These are phyloP conservation scores for Eurosta solidaginis DNA, from an alignment of 1,140 invertebrate species.

Conservation along the genomic window DNA sequence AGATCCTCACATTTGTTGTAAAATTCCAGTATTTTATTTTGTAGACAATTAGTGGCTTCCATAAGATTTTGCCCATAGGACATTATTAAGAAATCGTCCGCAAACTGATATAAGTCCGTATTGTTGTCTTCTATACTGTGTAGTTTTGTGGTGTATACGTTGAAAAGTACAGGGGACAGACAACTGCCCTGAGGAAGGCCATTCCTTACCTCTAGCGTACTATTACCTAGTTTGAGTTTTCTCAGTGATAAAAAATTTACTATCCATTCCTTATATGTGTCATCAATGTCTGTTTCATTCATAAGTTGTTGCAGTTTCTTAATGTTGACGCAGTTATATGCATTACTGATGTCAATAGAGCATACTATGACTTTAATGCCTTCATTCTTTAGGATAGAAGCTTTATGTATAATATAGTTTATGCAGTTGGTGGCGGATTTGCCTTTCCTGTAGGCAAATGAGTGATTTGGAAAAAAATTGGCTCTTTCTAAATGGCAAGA, in stretches of 20 bases:
- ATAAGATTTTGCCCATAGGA: not conserved
- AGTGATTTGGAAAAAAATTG: not conserved
- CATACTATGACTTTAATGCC: not conserved
- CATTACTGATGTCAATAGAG: not conserved
- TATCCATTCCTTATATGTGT: not conserved
- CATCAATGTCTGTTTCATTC: not conserved
- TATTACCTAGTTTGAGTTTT: not conserved
- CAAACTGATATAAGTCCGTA: not conserved
- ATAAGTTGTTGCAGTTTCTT: not conserved
- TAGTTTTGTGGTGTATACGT: not conserved
- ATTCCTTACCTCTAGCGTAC: not conserved
- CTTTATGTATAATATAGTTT: not conserved
- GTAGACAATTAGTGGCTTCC: not conserved
- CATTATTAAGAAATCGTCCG: not conserved
- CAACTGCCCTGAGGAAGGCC: not conserved
- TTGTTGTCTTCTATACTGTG: too few species aligned
- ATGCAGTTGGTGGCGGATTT: not conserved
- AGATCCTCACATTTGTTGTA: not conserved
- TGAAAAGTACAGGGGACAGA: not conserved
- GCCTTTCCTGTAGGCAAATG: slow-evolving; percentile 7
- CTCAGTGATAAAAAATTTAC: not conserved
- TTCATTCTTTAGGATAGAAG: not conserved
- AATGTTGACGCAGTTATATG: not conserved
- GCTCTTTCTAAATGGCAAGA: not conserved
- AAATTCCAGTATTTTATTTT: not conserved